phyloP scores from a whole-genome alignment of 1,140 invertebrate species.

The Hermatobates lingyangjiaoensis region DNA sequence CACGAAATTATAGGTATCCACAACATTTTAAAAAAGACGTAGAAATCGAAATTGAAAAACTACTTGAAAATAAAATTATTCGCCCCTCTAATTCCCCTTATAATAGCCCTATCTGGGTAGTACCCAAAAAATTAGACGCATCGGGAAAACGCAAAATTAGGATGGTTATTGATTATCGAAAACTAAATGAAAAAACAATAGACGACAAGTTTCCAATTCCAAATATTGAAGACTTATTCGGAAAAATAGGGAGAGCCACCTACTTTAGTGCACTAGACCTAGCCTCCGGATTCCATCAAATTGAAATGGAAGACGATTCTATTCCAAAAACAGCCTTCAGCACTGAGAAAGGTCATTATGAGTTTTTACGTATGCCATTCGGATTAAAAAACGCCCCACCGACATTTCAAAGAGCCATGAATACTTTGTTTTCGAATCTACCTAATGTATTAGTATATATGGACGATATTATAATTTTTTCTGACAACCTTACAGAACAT shows the following conservation, averaged over 20 bases:
- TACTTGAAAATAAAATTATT: slow-evolving; percentile 14
- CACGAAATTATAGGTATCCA: slow-evolving; percentile 21
- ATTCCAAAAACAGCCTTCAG: slow-evolving; percentile 15
- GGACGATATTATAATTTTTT: slow-evolving; percentile 25
- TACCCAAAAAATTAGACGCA: slow-evolving; percentile 15
- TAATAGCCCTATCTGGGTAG: slow-evolving; percentile 11
- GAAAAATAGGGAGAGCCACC: background rate
- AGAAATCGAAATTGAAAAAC: slow-evolving; percentile 19
- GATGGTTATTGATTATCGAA: slow-evolving; percentile 13
- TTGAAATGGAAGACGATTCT: slow-evolving; percentile 12
- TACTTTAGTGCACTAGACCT: slow-evolving; percentile 17
- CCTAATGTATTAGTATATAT: slow-evolving; percentile 22
- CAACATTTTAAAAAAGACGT: slow-evolving; percentile 21
- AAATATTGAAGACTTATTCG: slow-evolving; percentile 3
- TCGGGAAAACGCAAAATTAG: slow-evolving; percentile 12
- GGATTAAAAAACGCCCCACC: slow-evolving; percentile 12
- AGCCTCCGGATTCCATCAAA: slow-evolving; percentile 21
- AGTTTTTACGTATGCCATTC: slow-evolving; percentile 14
- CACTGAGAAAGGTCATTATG: slow-evolving; percentile 11
- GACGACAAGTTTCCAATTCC: slow-evolving; percentile 8
- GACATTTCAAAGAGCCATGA: slow-evolving; percentile 19
- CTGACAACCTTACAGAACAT: slow-evolving; percentile 20
- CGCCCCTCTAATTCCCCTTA: slow-evolving; percentile 8
- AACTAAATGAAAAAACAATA: slow-evolving; percentile 15
- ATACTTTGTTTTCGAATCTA: slow-evolving; percentile 19